phyloP scores from a whole-genome alignment of 1,140 invertebrate species.

The Mizuhopecten yessoensis region DNA sequence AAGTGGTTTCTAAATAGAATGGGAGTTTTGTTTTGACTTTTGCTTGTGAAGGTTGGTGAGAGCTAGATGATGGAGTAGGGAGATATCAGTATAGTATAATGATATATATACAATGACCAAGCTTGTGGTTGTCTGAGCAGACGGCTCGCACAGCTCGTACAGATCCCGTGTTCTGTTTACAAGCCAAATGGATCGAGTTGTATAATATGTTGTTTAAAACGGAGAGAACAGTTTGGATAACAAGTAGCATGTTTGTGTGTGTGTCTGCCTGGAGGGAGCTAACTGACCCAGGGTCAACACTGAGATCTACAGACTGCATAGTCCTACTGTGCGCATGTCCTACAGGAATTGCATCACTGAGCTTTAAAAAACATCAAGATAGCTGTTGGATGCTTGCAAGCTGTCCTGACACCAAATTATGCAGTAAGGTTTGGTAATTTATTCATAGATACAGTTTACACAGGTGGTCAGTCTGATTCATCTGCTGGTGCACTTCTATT shows the following conservation, averaged over 20 bases:
- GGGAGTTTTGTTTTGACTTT: background rate
- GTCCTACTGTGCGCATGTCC: background rate
- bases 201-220: slow-evolving; percentile 40
- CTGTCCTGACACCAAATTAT: slow-evolving; percentile 11
- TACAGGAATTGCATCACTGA: background rate
- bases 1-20: too few species aligned
- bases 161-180: background rate
- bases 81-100: background rate
- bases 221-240: slow-evolving; percentile 24
- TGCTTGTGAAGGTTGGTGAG: background rate
- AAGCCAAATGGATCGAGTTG: background rate
- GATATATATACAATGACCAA: background rate
- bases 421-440: slow-evolving; percentile 19
- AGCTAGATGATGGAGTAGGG: too few species aligned
- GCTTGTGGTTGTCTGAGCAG: background rate
- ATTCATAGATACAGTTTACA: slow-evolving; percentile 4
- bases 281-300: background rate
- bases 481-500: background rate
- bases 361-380: background rate
- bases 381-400: slow-evolving; percentile 24
- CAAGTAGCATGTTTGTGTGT: slow-evolving; percentile 26
- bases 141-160: background rate
- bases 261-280: slow-evolving; percentile 20
- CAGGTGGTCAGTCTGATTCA: background rate
- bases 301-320: background rate